Conservation (phyloP, 2,888 invertebrate genomes). For the Atethmia centrago region DNA sequence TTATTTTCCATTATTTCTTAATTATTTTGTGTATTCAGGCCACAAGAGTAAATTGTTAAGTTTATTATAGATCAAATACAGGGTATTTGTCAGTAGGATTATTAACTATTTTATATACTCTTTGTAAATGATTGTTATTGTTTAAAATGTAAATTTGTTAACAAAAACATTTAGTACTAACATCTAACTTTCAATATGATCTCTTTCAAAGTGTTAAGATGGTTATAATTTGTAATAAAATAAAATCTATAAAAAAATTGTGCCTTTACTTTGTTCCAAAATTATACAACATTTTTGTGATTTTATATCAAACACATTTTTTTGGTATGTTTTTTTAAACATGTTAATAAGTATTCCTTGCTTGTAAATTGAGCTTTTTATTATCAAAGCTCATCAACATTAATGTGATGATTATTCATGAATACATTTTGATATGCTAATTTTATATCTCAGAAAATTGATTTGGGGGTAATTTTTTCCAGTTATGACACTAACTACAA, state of each 20-base stretch:
- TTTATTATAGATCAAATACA: constrained; percentile 41
- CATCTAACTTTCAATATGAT: constrained; percentile 22
- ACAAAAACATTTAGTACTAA: constrained; percentile 16
- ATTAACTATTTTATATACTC: constrained; percentile 20
- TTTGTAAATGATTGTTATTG: constrained; percentile 17
- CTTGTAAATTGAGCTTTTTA: not conserved
- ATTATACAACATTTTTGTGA: not conserved
- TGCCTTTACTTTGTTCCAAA: not conserved
- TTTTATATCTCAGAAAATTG: not conserved
- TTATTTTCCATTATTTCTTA: not conserved
- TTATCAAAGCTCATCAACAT: not conserved
- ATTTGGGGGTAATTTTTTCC: not conserved
- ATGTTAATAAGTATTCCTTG: not conserved
- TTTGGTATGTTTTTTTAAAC: constrained; percentile 7
- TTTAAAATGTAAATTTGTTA: constrained; percentile 41
- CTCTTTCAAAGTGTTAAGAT: constrained; percentile 29
- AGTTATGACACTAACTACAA: not conserved
- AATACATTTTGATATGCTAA: constrained; percentile 4
- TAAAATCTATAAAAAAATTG: constrained; percentile 29
- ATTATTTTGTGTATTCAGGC: constrained; percentile 40
- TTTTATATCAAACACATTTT: not conserved
- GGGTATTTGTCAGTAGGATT: constrained; percentile 32
- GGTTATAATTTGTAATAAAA: constrained; percentile 32
- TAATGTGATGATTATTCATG: not conserved
- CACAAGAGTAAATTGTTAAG: constrained; percentile 42